Percentiles rank a stretch among this genome's conserved stretches.
Conservation (phyloP, 1,140 invertebrate genomes). For the Ectropis grisescens region DNA sequence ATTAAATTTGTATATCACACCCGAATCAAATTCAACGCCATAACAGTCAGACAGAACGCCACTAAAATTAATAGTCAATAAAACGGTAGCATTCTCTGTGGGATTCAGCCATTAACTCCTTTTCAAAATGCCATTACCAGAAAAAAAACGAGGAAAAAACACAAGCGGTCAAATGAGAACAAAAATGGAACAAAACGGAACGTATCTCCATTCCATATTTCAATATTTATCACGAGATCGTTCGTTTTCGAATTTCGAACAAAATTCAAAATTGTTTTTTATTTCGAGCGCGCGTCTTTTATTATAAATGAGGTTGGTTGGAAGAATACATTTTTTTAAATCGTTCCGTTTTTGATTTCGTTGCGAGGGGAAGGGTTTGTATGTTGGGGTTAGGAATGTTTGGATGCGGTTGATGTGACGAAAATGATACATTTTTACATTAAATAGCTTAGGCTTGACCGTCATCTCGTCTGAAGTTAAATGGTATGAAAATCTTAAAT, state of each 20-base stretch:
- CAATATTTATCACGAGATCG: constrained; percentile 63
- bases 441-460: no score
- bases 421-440: no score
- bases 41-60: no score
- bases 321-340: constrained; percentile 43
- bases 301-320: constrained; percentile 49
- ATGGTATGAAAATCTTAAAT: no score
- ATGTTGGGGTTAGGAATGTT: no score
- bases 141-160: constrained; percentile 6
- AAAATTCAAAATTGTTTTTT: constrained; percentile 33
- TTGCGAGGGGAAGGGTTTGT: no score
- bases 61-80: constrained; percentile 30
- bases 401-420: no score
- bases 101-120: constrained; percentile 18
- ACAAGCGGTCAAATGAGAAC: no score
- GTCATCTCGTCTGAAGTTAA: no score
- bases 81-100: constrained; percentile 25
- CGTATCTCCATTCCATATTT: constrained; percentile 59
- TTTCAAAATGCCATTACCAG: constrained; percentile 24
- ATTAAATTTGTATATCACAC: no score
- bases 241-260: constrained; percentile 58
- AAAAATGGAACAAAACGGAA: constrained; percentile 23
- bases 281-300: constrained; percentile 30
- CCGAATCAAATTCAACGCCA: no score
- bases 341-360: constrained; percentile 43